Base-by-base conservation (phyloP, 2,113 vertebrate species). In the Vulpes ferrilata region DNA sequence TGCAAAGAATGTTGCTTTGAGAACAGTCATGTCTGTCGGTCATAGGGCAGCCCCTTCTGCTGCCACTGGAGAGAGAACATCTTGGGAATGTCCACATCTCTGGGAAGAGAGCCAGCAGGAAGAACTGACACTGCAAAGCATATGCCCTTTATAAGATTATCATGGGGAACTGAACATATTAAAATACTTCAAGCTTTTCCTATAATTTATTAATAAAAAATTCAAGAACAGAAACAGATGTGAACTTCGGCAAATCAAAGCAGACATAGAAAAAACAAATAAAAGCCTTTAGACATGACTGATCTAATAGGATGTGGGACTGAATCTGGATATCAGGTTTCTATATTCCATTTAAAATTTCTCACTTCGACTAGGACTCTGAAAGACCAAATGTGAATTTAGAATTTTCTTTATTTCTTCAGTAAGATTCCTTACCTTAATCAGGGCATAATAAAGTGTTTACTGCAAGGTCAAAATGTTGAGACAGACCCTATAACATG, bases 141-240 rank as follows among this genome's bases (percentile, higher is more conserved):
- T 81, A 69, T 69, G 17, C 67, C 35, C 20, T 62, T 96, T 82
- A 64, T 80, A 65, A 88, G 43, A 83, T 90, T 57, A 51, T 88
- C 23, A 32, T 35, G 27, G 67, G 60, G 53, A 69, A 82, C 53
- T 85, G 7, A 79, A 59, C 11, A 59, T 64, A 43, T 59, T 87
- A 88, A 92, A 65, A 89, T 67, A 57, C 43, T 93, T 95, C 27
- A 96, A 86, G 11, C 6, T n/a, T 88, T 88, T 80, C 62, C 27
- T 51, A 19, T 20, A 73, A 80, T 67, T 32, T 91, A 48, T 80
- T 93, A 84, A 83, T 67, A 74, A 84, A 95, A 67, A 55, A 71
- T 81, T 93, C 64, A 96, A 83, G 64, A 48, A 71, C 12, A 84
- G 55, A 97, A 96, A 78, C 30, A 93, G 93, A 65, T 74, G 30